Evolutionary conservation across 92 coral and sea anemone genomes (phyloP).

Genomic region (Epizoanthus scotinus): DNA sequence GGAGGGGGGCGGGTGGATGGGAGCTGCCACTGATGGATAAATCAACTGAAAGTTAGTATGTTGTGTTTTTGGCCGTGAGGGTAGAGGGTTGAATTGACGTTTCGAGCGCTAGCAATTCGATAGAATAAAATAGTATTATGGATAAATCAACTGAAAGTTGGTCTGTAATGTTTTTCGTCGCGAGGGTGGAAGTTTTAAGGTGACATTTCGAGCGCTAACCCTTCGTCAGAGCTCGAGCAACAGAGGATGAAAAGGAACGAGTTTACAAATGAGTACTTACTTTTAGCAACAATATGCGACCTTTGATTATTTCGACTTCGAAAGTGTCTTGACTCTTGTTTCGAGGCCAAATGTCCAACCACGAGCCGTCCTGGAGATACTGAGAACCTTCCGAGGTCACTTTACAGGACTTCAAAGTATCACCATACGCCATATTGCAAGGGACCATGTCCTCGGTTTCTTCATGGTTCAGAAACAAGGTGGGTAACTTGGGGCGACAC

Average conservation of each 20-base stretch:
- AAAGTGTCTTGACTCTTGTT: conserved; percentile 6
- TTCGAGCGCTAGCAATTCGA: no score
- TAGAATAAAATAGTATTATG: no score
- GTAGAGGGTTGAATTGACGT: no score
- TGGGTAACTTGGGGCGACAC: conserved; percentile 22
- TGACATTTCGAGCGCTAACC: no score
- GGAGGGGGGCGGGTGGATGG: no score
- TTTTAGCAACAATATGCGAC: conserved; percentile 1
- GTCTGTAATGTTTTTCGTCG: no score
- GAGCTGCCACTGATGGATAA: no score
- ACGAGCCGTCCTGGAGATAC: conserved; percentile 8
- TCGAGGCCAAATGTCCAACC: conserved; percentile 18
- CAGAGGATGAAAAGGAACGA: background rate
- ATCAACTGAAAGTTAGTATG: no score
- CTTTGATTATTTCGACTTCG: background rate
- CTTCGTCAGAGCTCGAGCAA: background rate
- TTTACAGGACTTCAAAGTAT: background rate
- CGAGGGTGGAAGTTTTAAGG: background rate
- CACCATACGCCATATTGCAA: conserved; percentile 13
- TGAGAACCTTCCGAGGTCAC: background rate
- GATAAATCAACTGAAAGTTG: no score
- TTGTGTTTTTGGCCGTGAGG: no score
- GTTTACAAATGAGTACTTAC: background rate
- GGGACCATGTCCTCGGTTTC: conserved; percentile 3
- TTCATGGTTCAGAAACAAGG: conserved; percentile 14